These are phyloP conservation scores for Bergia puertoricense DNA, from an alignment of 92 coral and sea anemone genomes.

Conservation along the genomic window DNA sequence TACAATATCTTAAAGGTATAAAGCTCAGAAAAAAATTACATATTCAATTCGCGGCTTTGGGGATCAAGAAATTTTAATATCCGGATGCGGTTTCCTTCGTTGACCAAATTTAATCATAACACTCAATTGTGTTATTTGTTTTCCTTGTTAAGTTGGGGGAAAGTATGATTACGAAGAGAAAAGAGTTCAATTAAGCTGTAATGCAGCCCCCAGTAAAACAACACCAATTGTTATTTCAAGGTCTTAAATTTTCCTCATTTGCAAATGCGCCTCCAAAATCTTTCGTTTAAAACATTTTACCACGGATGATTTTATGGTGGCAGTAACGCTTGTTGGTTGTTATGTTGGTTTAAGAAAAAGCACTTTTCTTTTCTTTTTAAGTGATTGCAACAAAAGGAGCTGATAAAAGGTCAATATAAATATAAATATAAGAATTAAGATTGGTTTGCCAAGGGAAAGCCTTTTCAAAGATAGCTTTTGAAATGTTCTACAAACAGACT, in stretches of 20 bases:
- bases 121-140: conserved; percentile 22
- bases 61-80: conserved; percentile 21
- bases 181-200: conserved; percentile 30
- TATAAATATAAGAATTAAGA: neutral
- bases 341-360: neutral
- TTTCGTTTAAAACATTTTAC: neutral
- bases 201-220: conserved; percentile 20
- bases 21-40: neutral
- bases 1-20: conserved; percentile 3
- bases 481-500: neutral
- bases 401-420: neutral
- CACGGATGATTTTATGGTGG: neutral
- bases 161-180: conserved; percentile 7
- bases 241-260: neutral
- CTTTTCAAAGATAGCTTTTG: neutral
- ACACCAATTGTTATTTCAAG: neutral
- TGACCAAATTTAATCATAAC: conserved; percentile 26
- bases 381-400: neutral
- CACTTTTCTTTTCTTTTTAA: no score
- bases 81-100: conserved; percentile 35
- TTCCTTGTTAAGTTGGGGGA: conserved; percentile 15
- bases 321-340: neutral
- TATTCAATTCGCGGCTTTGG: conserved; percentile 28
- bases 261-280: neutral
- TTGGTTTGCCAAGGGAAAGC: neutral